Percentiles rank a stretch among this genome's conserved stretches.
Evolutionary conservation across 2,888 invertebrate species (phyloP).

Genomic region (Dendrolimus pini): DNA sequence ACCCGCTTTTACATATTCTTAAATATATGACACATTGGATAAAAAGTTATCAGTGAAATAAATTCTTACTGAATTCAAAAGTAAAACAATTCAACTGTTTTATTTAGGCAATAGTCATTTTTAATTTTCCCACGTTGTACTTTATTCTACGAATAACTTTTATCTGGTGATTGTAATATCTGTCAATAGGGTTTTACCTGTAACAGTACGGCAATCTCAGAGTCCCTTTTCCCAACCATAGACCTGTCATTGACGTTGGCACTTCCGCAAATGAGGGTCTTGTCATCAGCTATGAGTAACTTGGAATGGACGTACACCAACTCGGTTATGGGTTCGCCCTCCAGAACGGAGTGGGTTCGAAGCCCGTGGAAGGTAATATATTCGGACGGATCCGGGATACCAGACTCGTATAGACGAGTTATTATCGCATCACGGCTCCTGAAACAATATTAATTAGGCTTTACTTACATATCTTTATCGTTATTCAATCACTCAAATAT

Average conservation of each 20-base stretch:
- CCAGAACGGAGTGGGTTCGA: conserved; percentile 86
- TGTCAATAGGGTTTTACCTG: conserved; percentile 72
- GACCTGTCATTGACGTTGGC: conserved; percentile 99
- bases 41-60: too few species aligned
- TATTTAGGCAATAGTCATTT: too few species aligned
- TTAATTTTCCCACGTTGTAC: too few species aligned
- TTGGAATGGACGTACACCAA: conserved; percentile 98
- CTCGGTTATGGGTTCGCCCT: conserved; percentile 91
- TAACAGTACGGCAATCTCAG: conserved; percentile 93
- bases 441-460: conserved; percentile 5
- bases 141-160: too few species aligned
- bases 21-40: too few species aligned
- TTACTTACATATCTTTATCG: too few species aligned
- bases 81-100: too few species aligned
- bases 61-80: too few species aligned
- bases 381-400: conserved; percentile 86
- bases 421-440: conserved; percentile 92
- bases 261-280: conserved; percentile 94
- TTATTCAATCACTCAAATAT: too few species aligned
- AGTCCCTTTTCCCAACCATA: conserved; percentile 94
- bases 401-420: conserved; percentile 84
- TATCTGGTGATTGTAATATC: too few species aligned
- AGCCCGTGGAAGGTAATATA: conserved; percentile 96
- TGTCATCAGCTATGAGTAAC: conserved; percentile 95
- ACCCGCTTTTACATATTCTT: too few species aligned